Evolutionary conservation across 2,888 invertebrate species (phyloP).

Genomic region (Drosophila maculinotata): DNA sequence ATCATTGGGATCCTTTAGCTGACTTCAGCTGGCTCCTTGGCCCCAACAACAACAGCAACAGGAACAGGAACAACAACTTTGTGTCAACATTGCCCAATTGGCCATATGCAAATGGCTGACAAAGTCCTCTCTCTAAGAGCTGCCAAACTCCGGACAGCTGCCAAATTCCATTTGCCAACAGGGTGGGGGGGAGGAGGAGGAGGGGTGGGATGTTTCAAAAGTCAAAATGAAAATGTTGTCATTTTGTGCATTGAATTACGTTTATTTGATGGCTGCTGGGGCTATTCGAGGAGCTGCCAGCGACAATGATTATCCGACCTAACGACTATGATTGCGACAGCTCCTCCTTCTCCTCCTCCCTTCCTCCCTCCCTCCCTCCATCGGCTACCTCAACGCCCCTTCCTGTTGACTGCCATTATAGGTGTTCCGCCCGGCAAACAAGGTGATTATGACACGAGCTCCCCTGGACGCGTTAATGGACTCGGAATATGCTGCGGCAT

Average conservation of each 20-base stretch:
- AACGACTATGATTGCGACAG: constrained; percentile 61
- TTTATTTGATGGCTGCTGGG: constrained; percentile 68
- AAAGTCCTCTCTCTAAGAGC: constrained; percentile 26
- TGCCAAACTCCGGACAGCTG: constrained; percentile 45
- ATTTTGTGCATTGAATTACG: constrained; percentile 78
- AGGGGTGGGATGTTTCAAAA: constrained; percentile 18
- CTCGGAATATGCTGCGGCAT: constrained; percentile 53
- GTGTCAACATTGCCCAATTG: constrained; percentile 74
- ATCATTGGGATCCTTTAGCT: constrained; percentile 37
- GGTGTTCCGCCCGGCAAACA: constrained; percentile 74
- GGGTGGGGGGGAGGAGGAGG: too few relatives aligned
- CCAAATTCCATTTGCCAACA: constrained; percentile 34
- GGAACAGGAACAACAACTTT: constrained; percentile 34
- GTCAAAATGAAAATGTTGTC: constrained; percentile 75
- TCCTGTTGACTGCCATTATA: constrained; percentile 45
- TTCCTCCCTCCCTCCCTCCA: background rate
- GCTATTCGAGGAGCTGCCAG: constrained; percentile 22
- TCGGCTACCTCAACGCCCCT: background rate
- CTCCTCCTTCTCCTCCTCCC: background rate
- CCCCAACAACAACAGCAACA: constrained; percentile 1
- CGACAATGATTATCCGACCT: constrained; percentile 70
- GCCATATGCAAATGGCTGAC: constrained; percentile 69
- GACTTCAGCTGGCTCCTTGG: constrained; percentile 17
- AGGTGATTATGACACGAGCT: constrained; percentile 74
- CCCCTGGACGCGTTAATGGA: constrained; percentile 72